These are phyloP conservation scores for Drosophila dives DNA, from an alignment of 2,888 invertebrate genomes.

Conservation along the genomic window DNA sequence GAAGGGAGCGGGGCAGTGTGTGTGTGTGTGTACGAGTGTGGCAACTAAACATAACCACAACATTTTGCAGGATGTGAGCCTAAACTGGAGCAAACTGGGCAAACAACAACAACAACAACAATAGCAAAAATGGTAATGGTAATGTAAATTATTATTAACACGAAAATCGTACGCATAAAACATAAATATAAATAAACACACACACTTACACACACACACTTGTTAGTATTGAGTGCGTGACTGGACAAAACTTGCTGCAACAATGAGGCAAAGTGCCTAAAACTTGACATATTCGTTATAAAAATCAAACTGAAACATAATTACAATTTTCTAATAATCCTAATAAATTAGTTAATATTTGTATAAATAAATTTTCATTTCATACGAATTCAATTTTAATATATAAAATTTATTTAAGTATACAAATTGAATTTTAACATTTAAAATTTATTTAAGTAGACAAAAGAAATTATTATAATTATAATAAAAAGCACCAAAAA, in stretches of 20 bases:
- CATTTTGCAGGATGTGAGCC: slow-evolving; percentile 7
- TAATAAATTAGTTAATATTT: not conserved
- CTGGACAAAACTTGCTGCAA: slow-evolving; percentile 1
- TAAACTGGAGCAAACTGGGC: slow-evolving; percentile 25
- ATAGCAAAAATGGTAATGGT: slow-evolving; percentile 28
- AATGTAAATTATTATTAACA: slow-evolving; percentile 73
- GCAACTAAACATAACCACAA: slow-evolving; percentile 12
- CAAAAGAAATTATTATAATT: not conserved
- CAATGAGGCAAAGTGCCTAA: not conserved
- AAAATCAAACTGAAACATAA: not conserved
- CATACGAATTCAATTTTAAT: too few species aligned
- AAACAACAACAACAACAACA: slow-evolving; percentile 19
- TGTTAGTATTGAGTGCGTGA: slow-evolving; percentile 1
- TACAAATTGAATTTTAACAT: not conserved
- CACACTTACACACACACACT: not conserved
- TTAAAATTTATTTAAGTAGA: not conserved
- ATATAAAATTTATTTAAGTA: too few species aligned
- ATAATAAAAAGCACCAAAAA: not conserved
- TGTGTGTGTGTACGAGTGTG: not conserved
- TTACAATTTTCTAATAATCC: not conserved
- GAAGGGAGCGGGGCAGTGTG: not conserved
- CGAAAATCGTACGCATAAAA: slow-evolving; percentile 55
- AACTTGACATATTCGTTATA: not conserved
- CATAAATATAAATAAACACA: not conserved
- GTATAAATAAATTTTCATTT: not conserved